These are phyloP conservation scores for Cerastis leucographa DNA, from an alignment of 2,888 invertebrate species.

Conservation along the genomic window DNA sequence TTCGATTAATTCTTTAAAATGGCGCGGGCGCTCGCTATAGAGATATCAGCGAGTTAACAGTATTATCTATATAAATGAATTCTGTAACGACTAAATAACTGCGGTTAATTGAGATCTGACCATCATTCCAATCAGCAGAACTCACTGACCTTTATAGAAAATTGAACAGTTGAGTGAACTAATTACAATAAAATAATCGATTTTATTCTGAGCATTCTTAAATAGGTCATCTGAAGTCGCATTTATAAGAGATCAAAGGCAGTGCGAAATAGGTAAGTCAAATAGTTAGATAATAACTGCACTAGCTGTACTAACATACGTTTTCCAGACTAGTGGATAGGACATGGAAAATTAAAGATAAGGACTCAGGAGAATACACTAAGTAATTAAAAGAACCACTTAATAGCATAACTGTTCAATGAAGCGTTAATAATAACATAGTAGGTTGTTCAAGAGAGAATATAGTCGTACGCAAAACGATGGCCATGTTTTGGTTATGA, in stretches of 20 bases:
- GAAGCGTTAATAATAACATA: neutral
- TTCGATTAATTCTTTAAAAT: conserved; percentile 29
- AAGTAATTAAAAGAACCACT: neutral
- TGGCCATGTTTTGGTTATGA: conserved; percentile 2
- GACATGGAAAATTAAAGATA: neutral
- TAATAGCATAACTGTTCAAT: neutral
- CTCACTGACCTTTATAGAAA: conserved; percentile 48
- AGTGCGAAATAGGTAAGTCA: neutral
- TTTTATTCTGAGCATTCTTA: neutral
- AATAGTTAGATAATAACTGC: neutral
- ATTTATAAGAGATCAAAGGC: neutral
- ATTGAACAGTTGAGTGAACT: conserved; percentile 23
- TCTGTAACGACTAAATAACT: conserved; percentile 50
- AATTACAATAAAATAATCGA: conserved; percentile 8
- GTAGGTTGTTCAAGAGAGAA: conserved; percentile 18
- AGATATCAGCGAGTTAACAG: conserved; percentile 53
- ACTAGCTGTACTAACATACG: too few relatives aligned
- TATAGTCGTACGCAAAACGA: neutral
- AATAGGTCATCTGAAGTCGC: neutral
- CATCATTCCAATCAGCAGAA: conserved; percentile 54
- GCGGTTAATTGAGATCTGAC: conserved; percentile 56
- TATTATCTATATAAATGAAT: conserved; percentile 63
- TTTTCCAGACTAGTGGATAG: neutral
- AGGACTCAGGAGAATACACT: neutral
- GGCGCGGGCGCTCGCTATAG: conserved; percentile 1